Conservation (phyloP, 2,113 vertebrate genomes). For the Tragelaphus scriptus region DNA sequence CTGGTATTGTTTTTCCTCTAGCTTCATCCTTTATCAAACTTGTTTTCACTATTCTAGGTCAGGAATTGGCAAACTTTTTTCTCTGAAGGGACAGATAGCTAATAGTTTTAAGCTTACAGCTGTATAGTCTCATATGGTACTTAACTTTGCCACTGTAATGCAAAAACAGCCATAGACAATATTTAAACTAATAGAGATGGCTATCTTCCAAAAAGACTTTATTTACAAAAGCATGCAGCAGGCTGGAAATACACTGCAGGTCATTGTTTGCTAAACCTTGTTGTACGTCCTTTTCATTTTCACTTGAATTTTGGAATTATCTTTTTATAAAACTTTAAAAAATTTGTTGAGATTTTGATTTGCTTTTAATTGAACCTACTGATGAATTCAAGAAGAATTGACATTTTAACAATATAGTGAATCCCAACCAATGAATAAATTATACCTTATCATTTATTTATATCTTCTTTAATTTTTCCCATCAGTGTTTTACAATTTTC, state of each 20-base stretch:
- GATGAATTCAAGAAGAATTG: not conserved
- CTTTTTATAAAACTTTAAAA: not conserved
- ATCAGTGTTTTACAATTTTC: not conserved
- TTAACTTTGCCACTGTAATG: not conserved
- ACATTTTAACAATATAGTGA: not conserved
- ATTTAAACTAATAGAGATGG: not conserved
- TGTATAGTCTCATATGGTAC: not conserved
- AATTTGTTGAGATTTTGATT: not conserved
- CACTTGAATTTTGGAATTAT: not conserved
- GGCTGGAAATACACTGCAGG: not conserved
- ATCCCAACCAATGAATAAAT: not conserved
- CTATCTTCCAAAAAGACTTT: not conserved
- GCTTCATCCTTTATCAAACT: not conserved
- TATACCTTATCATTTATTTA: not conserved
- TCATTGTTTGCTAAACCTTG: not conserved
- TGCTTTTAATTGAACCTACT: not conserved
- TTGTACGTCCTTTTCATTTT: not conserved
- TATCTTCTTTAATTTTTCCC: not conserved
- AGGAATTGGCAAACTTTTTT: not conserved
- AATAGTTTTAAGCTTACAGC: not conserved
- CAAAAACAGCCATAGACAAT: not conserved
- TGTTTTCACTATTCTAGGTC: not conserved
- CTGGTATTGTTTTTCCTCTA: not conserved
- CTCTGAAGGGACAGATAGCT: not conserved
- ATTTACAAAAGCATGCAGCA: not conserved